Evolutionary conservation across 2,113 vertebrate genomes (phyloP), one percentile per base, ranked within the genome.

Genomic region (Peromyscus leucopus): DNA sequence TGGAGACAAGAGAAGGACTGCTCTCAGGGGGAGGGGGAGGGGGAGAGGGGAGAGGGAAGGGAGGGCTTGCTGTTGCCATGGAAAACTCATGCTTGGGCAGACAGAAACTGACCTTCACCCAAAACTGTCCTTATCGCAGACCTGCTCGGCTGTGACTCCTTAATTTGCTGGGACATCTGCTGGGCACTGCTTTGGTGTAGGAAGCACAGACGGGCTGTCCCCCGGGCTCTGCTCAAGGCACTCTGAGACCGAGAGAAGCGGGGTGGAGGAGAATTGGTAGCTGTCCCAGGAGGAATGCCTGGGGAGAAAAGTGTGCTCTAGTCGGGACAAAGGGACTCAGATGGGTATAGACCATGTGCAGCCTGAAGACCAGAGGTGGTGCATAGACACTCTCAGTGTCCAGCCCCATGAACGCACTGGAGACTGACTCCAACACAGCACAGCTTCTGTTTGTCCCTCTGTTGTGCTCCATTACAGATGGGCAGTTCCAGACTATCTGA

Each of bases 51-150:
- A 0, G 6, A 36, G 69, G 78, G 46, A 5, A 19, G 11, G 48
- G 39, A 65, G 28, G 55, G 88, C 17, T 31, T 46, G 59, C 63
- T 9, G 24, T 97, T 93, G 84, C 90, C 89, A 96, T 92, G 90
- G 97, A 84, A 90, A 96, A 90, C 36, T 94, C 90, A 96, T 10
- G 90, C 95, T 90, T 92, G 95, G 92, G 51, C 65, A 85, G 95
- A 82, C 96, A 97, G 90, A 94, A 74, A 65, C 94, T 89, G 95
- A 96, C 96, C 97, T 96, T 61, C 83, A 91, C 87, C 91, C 94
- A 82, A 69, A 94, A 51, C 88, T 85, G 90, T 93, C 84, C 96
- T 92, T 48, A 79, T 51, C 67, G 4, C 93, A 94, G 92, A 67
- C 78, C 95, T 31, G n/a, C 90, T 96, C n/a, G 69, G 76, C 55